Conservation (phyloP, 2,888 invertebrate species). For the Hipparchia semele region DNA sequence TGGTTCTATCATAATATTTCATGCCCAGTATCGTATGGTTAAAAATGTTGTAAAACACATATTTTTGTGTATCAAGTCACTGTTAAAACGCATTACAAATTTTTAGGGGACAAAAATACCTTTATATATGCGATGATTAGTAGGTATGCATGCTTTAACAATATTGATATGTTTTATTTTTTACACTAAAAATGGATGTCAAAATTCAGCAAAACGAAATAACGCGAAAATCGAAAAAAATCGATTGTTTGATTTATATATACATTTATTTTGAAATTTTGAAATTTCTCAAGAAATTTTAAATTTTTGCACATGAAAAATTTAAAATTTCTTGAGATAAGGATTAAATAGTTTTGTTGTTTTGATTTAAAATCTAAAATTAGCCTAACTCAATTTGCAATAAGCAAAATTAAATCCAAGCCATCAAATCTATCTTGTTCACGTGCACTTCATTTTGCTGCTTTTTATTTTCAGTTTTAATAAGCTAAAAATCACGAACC, state of each 20-base stretch:
- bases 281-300: too few species aligned
- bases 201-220: slow-evolving; percentile 36
- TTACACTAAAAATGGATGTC: slow-evolving; percentile 35
- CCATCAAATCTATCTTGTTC: neutral
- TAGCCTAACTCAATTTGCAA: neutral
- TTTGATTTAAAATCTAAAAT: too few species aligned
- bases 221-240: slow-evolving; percentile 2
- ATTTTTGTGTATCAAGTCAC: too few species aligned
- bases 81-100: neutral
- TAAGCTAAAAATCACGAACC: slow-evolving; percentile 31
- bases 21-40: too few species aligned
- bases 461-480: slow-evolving; percentile 14
- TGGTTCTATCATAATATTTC: too few species aligned
- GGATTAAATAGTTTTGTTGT: too few species aligned
- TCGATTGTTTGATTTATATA: neutral
- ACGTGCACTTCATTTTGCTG: slow-evolving; percentile 10
- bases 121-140: slow-evolving; percentile 38
- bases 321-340: too few species aligned
- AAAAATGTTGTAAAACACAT: too few species aligned
- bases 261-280: too few species aligned
- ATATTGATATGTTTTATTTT: slow-evolving; percentile 53
- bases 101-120: slow-evolving; percentile 36
- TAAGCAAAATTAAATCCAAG: neutral
- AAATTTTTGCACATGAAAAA: too few species aligned
- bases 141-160: slow-evolving; percentile 48